A percentile compares a stretch with the other conserved stretches of the same genome.
phyloP scores from a whole-genome alignment of 1,140 invertebrate species.

The Trachelipus rathkii region DNA sequence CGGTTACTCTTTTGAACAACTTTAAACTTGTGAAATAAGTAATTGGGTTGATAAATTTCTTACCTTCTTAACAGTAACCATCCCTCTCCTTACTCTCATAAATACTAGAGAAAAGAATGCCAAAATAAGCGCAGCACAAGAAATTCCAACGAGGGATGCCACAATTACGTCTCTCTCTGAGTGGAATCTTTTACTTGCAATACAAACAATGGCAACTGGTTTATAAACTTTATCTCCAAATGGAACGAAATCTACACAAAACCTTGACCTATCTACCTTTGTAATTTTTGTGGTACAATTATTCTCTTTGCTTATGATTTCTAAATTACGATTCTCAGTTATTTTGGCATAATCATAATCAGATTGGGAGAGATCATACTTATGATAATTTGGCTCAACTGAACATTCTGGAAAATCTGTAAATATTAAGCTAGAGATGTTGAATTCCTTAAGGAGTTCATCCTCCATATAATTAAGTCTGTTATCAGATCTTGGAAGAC shows the following conservation, averaged over 20 bases:
- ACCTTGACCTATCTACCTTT: not conserved
- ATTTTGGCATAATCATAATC: not conserved
- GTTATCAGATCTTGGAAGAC: not conserved
- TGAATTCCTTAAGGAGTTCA: not conserved
- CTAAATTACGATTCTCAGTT: not conserved
- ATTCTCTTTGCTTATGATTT: conserved; percentile 2
- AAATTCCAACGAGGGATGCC: conserved; percentile 33
- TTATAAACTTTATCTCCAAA: not conserved
- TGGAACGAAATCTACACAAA: not conserved
- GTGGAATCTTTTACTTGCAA: conserved; percentile 18
- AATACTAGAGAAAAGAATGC: conserved; percentile 36
- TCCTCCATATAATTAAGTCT: not conserved
- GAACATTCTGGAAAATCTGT: not conserved
- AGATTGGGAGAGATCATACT: not conserved
- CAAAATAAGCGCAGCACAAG: conserved; percentile 37
- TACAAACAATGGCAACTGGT: conserved; percentile 1
- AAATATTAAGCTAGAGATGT: not conserved
- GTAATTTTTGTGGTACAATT: not conserved
- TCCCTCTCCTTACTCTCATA: conserved; percentile 39
- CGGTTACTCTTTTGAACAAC: too few species aligned
- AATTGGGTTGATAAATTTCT: not conserved
- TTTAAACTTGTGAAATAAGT: too few species aligned
- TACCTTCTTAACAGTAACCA: conserved; percentile 44
- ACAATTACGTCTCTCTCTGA: conserved; percentile 35
- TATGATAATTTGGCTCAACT: not conserved